phyloP scores from a whole-genome alignment of 2,888 invertebrate genomes.

The Dicyrtomina minuta region DNA sequence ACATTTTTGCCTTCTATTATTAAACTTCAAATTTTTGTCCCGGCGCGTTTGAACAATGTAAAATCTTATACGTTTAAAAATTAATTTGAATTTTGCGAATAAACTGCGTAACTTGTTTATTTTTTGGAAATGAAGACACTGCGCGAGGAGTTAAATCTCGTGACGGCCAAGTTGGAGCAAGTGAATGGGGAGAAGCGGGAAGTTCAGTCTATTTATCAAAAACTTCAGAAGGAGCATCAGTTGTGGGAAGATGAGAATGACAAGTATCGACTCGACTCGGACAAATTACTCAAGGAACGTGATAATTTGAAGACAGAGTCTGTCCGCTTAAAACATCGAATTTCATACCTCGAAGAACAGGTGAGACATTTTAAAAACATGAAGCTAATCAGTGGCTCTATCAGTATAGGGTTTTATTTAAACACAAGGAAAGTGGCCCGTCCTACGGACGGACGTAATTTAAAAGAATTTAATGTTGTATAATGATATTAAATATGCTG shows the following conservation, averaged over 20 bases:
- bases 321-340: conserved; percentile 79
- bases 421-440: too few species aligned
- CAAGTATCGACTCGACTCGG: conserved; percentile 55
- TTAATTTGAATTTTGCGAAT: too few species aligned
- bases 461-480: background rate
- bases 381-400: background rate
- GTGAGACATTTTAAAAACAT: conserved; percentile 55
- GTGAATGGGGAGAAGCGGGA: conserved; percentile 63
- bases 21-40: too few species aligned
- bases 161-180: conserved; percentile 65
- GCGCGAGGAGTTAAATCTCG: conserved; percentile 63
- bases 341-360: conserved; percentile 86
- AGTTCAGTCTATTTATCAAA: conserved; percentile 51
- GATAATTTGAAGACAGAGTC: conserved; percentile 69
- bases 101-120: too few species aligned
- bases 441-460: background rate
- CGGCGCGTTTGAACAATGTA: too few species aligned
- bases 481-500: background rate
- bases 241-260: conserved; percentile 56
- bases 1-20: too few species aligned
- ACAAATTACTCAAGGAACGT: conserved; percentile 52
- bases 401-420: too few species aligned
- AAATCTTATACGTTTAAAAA: too few species aligned
- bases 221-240: conserved; percentile 53
- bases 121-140: too few species aligned